phyloP scores from a whole-genome alignment of 2,797 vertebrate genomes.

The Geotrypetes seraphini region DNA sequence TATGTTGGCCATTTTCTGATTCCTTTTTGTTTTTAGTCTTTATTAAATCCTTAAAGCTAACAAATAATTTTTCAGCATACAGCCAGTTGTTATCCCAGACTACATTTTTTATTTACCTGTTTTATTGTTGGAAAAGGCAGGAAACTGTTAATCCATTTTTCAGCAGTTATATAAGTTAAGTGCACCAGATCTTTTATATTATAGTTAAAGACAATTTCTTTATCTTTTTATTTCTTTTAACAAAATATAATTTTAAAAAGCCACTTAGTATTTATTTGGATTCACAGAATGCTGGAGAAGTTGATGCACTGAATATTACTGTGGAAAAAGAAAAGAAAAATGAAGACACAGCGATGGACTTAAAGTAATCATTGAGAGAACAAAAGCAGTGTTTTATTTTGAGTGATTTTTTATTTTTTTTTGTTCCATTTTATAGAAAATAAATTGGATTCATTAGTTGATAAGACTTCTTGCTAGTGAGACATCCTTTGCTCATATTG shows the following conservation, averaged over 20 bases:
- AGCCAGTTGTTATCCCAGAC: neutral
- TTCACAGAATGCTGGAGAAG: conserved; percentile 32
- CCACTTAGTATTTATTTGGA: conserved; percentile 17
- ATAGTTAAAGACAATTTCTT: no score
- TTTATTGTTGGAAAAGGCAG: neutral
- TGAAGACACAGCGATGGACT: conserved; percentile 1
- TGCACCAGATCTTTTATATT: no score
- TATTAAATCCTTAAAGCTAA: no score
- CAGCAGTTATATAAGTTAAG: no score
- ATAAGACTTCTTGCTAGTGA: no score
- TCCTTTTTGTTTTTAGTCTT: no score
- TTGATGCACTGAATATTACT: neutral
- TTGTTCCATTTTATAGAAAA: no score
- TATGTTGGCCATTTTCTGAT: conserved; percentile 6
- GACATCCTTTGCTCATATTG: no score
- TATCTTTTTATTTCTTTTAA: neutral
- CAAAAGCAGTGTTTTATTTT: no score
- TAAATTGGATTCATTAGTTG: no score
- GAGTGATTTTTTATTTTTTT: no score
- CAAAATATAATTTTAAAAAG: neutral
- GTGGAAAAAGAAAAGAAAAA: conserved; percentile 20
- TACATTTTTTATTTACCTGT: neutral
- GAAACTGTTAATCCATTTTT: no score
- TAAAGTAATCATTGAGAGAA: conserved; percentile 36
- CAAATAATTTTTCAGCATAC: neutral